Evolutionary conservation across 2,113 vertebrate genomes (phyloP), one percentile per base, ranked within the genome.

Genomic region (Coptodon rendalli): DNA sequence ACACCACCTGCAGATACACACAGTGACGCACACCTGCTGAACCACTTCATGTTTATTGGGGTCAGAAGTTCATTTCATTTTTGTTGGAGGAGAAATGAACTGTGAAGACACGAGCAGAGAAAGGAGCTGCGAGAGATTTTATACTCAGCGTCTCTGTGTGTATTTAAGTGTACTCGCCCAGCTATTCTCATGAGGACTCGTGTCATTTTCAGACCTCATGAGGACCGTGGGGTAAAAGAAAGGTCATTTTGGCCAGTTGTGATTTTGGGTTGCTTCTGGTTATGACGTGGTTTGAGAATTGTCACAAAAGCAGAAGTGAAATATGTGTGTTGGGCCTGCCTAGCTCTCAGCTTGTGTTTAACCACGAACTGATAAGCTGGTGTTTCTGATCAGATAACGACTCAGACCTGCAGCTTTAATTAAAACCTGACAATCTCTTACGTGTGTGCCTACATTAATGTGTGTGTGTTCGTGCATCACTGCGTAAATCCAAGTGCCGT

Each of bases 21-120:
- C 31, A 63, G 73, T 52, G 45, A 80, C 7, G n/a, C 38, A 59
- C 86, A 84, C 80, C 29, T 43, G 9, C 76, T 40, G 56, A 79
- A 36, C 59, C 34, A 9, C 63, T 36, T 83, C 10, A 73, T 4
- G 12, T 81, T 85, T 91, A 87, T 88, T 93, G 84, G 31, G 89
- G 86, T 86, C 88, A 84, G 27, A 36, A 82, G 83, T 79, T 89
- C 87, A 50, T 88, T 84, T 92, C 43, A 86, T 85, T 88, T 92
- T 36, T 78, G 40, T 53, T 17, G 7, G 22, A 53, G 66, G 80
- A 56, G 71, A 85, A 86, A 87, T 63, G 29, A 87, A 80, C 71
- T 59, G 63, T 13, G 27, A 56, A 76, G 57, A 82, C 22, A 6
- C 11, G 24, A 80, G 14, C 40, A 43, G 82, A 56, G 34, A 84